phyloP scores from a whole-genome alignment of 2,113 vertebrate species.

The Asarcornis scutulata region DNA sequence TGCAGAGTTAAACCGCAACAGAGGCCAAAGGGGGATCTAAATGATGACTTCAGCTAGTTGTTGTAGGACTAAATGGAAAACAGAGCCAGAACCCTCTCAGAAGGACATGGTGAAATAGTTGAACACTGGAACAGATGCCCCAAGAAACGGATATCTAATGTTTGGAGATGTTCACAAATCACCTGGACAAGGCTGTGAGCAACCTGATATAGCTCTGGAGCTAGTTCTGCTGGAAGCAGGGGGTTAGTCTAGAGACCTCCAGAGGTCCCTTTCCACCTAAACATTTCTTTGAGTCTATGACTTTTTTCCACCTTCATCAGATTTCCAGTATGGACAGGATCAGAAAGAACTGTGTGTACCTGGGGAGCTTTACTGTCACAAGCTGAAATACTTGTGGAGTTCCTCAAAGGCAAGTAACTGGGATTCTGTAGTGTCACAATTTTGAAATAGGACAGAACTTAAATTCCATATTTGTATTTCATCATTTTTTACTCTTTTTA shows the following conservation, averaged over 20 bases:
- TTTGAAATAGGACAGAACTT: background rate
- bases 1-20: background rate
- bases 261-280: background rate
- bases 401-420: background rate
- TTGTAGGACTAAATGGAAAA: background rate
- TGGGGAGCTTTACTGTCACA: background rate
- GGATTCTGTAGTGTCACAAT: background rate
- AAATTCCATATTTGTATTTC: background rate
- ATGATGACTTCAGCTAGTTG: background rate
- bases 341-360: background rate
- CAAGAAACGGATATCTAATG: background rate
- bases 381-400: background rate
- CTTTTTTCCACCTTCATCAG: background rate
- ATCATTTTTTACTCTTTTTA: background rate
- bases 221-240: background rate
- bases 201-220: background rate
- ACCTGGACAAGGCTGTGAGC: background rate
- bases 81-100: background rate
- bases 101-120: background rate
- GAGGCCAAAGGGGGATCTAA: background rate
- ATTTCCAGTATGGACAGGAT: background rate
- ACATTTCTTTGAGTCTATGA: background rate
- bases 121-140: background rate
- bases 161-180: background rate
- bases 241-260: background rate